Evolutionary conservation across 1,140 invertebrate genomes (phyloP).

Genomic region (Muscidifurax raptorellus): DNA sequence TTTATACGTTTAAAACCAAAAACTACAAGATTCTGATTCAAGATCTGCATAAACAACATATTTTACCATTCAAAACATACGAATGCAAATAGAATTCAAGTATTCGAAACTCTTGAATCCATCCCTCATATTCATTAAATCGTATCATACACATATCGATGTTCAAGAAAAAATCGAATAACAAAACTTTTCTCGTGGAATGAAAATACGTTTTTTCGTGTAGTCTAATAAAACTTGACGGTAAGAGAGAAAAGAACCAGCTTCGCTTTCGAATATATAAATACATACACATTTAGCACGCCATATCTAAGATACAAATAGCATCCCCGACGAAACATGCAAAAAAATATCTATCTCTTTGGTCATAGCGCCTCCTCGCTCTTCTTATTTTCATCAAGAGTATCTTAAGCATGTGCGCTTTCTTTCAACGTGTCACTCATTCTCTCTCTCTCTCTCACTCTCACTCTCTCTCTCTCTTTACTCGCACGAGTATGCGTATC

Average conservation of each 20-base stretch:
- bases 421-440: slow-evolving; percentile 10
- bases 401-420: slow-evolving; percentile 39
- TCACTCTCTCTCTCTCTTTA: not conserved
- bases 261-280: slow-evolving; percentile 39
- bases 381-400: slow-evolving; percentile 3
- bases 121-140: not conserved
- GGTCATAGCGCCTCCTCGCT: slow-evolving; percentile 25
- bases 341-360: slow-evolving; percentile 43
- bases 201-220: slow-evolving; percentile 18
- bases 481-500: not conserved
- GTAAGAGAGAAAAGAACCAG: slow-evolving; percentile 46
- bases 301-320: slow-evolving; percentile 27
- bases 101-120: no score
- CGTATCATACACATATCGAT: not conserved
- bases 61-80: no score
- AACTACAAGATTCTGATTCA: not conserved
- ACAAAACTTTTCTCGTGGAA: slow-evolving; percentile 10
- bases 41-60: no score
- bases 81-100: no score
- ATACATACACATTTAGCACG: slow-evolving; percentile 12
- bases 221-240: slow-evolving; percentile 25
- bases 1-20: not conserved
- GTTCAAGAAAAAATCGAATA: not conserved
- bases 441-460: slow-evolving; percentile 9
- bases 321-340: slow-evolving; percentile 30